These are phyloP conservation scores for Melipona beecheii DNA, from an alignment of 2,888 invertebrate species.

Conservation along the genomic window DNA sequence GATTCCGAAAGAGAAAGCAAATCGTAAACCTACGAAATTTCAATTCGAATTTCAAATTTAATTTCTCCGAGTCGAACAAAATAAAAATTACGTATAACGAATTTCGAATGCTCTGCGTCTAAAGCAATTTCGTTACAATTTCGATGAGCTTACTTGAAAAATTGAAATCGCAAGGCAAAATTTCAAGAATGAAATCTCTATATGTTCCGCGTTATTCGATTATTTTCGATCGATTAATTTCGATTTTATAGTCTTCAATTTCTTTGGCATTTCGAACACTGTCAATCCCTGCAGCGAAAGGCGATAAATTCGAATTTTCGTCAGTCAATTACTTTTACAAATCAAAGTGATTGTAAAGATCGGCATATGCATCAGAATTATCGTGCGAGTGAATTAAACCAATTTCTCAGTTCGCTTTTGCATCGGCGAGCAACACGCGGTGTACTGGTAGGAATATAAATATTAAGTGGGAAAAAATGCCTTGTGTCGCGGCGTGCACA, in stretches of 20 bases:
- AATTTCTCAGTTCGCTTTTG: neutral
- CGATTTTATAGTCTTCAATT: neutral
- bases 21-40: too few relatives aligned
- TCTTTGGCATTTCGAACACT: neutral
- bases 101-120: too few relatives aligned
- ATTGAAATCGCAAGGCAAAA: too few relatives aligned
- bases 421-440: too few relatives aligned
- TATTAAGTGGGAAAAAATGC: constrained; percentile 6
- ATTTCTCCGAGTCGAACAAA: too few relatives aligned
- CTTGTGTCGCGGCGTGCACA: neutral
- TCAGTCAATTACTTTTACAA: neutral
- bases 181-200: neutral
- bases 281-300: neutral
- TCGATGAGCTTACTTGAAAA: too few relatives aligned
- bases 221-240: neutral
- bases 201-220: neutral
- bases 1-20: too few relatives aligned
- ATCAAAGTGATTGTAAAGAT: neutral
- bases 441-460: neutral
- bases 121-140: too few relatives aligned
- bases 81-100: too few relatives aligned
- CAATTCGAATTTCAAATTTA: too few relatives aligned
- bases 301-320: neutral
- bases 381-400: neutral
- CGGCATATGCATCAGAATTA: neutral